Evolutionary conservation across 2,888 invertebrate genomes (phyloP).

Genomic region (Sceliomorpha sp.): DNA sequence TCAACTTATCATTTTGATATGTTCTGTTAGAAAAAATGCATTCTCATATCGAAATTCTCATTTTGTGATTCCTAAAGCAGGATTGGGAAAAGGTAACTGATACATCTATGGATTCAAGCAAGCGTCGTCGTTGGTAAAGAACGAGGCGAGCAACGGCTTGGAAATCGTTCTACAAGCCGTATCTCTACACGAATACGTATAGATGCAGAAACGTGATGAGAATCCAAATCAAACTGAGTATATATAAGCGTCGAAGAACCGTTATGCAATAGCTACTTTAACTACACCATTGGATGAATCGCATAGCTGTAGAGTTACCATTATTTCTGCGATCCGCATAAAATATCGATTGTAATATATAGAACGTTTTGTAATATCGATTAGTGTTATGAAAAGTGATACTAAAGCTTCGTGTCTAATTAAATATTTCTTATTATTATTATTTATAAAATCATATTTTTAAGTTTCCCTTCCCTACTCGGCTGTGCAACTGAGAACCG

Average conservation of each 20-base stretch:
- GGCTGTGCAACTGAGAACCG: no score
- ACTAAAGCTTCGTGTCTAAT: no score
- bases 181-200: constrained; percentile 27
- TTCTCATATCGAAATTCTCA: constrained; percentile 11
- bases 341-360: no score
- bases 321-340: no score
- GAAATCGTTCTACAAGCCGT: constrained; percentile 31
- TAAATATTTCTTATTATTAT: no score
- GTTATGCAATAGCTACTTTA: constrained; percentile 25
- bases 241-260: constrained; percentile 21
- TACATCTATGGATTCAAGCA: constrained; percentile 19
- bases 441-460: no score
- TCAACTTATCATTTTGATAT: no score
- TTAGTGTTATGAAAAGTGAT: no score
- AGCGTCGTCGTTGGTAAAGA: constrained; percentile 27
- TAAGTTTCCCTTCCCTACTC: no score
- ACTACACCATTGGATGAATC: constrained; percentile 19
- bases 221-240: constrained; percentile 31
- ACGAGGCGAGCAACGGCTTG: constrained; percentile 31
- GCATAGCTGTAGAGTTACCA: no score
- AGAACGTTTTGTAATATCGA: no score
- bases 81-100: constrained; percentile 17
- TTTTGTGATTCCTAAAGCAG: constrained; percentile 4
- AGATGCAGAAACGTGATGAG: constrained; percentile 29
- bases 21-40: no score